Percentiles rank a stretch among this genome's conserved stretches.
phyloP scores from a whole-genome alignment of 2,888 invertebrate genomes.

The Acrobasis consociella region DNA sequence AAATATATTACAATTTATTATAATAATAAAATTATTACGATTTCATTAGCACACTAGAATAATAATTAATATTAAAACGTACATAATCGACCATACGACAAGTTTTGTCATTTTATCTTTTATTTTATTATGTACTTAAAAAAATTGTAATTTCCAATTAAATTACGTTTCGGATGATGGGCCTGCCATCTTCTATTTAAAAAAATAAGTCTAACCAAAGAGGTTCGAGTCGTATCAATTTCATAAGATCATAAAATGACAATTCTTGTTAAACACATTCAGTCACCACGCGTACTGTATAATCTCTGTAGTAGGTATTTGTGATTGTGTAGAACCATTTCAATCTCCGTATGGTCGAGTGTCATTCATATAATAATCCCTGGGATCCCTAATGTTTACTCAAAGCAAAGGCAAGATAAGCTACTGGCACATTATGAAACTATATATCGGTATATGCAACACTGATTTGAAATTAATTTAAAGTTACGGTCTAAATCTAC shows the following conservation, averaged over 20 bases:
- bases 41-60: constrained; percentile 81
- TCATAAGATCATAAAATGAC: constrained; percentile 36
- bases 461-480: too few species aligned
- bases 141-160: constrained; percentile 3
- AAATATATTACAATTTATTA: constrained; percentile 77
- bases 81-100: constrained; percentile 57
- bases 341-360: background rate
- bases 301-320: constrained; percentile 42
- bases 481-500: too few species aligned
- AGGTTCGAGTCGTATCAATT: background rate
- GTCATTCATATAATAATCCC: background rate
- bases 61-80: constrained; percentile 75
- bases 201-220: constrained; percentile 9
- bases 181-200: constrained; percentile 29
- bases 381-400: background rate
- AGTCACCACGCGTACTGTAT: constrained; percentile 37
- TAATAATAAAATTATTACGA: constrained; percentile 76
- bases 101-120: constrained; percentile 56
- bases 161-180: constrained; percentile 24
- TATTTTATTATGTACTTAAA: constrained; percentile 5
- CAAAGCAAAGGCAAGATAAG: constrained; percentile 3
- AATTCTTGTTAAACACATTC: constrained; percentile 47
- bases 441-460: background rate
- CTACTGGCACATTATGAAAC: background rate
- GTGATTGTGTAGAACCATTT: constrained; percentile 46